phyloP scores from a whole-genome alignment of 2,113 vertebrate species.

The Osmerus eperlanus region DNA sequence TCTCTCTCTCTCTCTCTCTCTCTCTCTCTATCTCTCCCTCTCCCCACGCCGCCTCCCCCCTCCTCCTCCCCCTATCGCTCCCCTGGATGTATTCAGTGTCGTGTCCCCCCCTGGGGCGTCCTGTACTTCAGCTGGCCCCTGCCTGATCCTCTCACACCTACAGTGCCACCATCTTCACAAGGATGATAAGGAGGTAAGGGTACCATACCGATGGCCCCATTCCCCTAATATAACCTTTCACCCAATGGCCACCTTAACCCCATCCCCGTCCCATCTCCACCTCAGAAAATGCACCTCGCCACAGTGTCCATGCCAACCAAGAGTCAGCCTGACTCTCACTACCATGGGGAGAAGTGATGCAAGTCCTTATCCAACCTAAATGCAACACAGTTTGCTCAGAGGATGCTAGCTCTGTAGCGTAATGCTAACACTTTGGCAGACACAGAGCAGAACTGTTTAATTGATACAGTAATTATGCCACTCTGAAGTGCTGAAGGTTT shows the following conservation, averaged over 20 bases:
- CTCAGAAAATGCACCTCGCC: background rate
- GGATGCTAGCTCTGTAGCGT: background rate
- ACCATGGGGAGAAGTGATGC: no score
- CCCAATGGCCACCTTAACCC: no score
- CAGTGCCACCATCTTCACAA: background rate
- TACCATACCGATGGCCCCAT: no score
- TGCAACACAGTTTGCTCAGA: background rate
- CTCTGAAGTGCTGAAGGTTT: slow-evolving; percentile 10
- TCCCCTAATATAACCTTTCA: no score
- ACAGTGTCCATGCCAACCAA: background rate
- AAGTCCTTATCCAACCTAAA: no score
- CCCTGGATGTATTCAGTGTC: background rate
- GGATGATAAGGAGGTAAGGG: background rate
- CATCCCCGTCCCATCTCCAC: no score
- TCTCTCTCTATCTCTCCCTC: no score
- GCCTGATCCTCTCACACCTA: background rate
- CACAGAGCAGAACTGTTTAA: slow-evolving; percentile 20
- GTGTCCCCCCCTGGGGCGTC: background rate
- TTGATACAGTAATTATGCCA: slow-evolving; percentile 27
- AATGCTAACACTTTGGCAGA: background rate
- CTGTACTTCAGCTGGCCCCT: background rate
- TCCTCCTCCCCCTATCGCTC: no score
- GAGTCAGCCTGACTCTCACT: background rate
- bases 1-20: background rate
- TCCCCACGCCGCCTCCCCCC: no score